These are phyloP conservation scores for Pseudomyrmex concolor DNA, from an alignment of 1,140 invertebrate species.

Conservation along the genomic window DNA sequence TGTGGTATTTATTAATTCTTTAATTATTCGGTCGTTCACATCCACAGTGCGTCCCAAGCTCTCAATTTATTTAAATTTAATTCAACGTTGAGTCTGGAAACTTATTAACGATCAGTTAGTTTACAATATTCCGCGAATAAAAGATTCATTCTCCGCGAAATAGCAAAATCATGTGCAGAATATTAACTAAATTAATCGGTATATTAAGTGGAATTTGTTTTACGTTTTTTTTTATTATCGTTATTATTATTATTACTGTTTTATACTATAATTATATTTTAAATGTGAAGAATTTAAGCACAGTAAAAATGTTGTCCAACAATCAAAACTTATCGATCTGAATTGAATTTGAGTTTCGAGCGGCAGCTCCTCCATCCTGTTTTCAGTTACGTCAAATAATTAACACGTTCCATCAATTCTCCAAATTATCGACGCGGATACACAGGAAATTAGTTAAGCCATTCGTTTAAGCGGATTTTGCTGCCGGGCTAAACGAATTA, in stretches of 20 bases:
- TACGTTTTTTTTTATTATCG: neutral
- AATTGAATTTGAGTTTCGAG: neutral
- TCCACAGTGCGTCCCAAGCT: neutral
- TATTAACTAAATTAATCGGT: neutral
- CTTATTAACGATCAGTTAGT: neutral
- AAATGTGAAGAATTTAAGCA: too few relatives aligned
- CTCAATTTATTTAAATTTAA: slow-evolving; percentile 20
- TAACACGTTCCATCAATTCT: slow-evolving; percentile 62
- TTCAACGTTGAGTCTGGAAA: neutral
- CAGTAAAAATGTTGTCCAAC: neutral
- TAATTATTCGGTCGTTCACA: slow-evolving; percentile 31
- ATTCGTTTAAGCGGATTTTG: slow-evolving; percentile 10
- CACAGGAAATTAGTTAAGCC: slow-evolving; percentile 20
- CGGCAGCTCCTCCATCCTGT: slow-evolving; percentile 12
- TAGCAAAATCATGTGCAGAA: neutral
- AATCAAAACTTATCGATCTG: neutral
- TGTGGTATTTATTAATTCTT: slow-evolving; percentile 28
- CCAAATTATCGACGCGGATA: slow-evolving; percentile 45
- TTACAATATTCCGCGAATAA: neutral
- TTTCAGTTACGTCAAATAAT: slow-evolving; percentile 69
- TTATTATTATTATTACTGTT: too few relatives aligned
- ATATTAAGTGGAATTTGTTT: neutral
- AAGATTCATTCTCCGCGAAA: neutral
- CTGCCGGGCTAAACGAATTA: neutral
- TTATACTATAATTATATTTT: too few relatives aligned